Percentiles rank a stretch among this genome's conserved stretches.
phyloP scores from a whole-genome alignment of 2,888 invertebrate genomes.

The Mamestra brassicae region DNA sequence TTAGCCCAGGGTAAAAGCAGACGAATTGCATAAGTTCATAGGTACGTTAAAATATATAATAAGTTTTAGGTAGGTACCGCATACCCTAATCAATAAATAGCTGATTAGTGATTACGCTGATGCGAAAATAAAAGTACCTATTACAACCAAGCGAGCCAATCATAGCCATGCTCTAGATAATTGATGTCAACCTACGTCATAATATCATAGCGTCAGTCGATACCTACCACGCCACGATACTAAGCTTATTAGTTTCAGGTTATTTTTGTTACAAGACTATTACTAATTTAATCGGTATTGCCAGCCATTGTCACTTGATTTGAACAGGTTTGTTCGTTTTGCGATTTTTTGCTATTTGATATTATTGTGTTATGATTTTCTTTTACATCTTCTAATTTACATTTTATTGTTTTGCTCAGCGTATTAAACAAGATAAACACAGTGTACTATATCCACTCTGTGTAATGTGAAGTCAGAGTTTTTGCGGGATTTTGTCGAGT shows the following conservation, averaged over 20 bases:
- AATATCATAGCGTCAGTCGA: constrained; percentile 39
- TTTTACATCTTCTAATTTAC: too few relatives aligned
- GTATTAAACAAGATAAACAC: too few relatives aligned
- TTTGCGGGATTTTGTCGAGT: too few relatives aligned
- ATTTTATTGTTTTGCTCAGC: too few relatives aligned
- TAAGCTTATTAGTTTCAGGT: constrained; percentile 15
- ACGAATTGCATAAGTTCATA: constrained; percentile 8
- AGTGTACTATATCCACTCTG: too few relatives aligned
- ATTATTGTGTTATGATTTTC: too few relatives aligned
- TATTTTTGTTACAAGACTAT: neutral
- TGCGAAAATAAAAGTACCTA: constrained; percentile 47
- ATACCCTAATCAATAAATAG: constrained; percentile 35
- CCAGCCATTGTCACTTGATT: too few relatives aligned
- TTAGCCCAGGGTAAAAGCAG: neutral
- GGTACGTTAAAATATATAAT: neutral
- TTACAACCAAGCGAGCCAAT: constrained; percentile 27
- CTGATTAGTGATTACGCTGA: constrained; percentile 30
- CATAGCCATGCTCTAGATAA: constrained; percentile 36
- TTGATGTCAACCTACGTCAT: constrained; percentile 50
- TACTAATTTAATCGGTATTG: too few relatives aligned
- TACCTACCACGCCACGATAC: constrained; percentile 27
- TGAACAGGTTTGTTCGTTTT: too few relatives aligned
- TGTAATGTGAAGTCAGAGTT: too few relatives aligned
- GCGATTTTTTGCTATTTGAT: too few relatives aligned
- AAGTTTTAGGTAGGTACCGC: constrained; percentile 2